Conservation (phyloP, 2,797 vertebrate genomes). For the Poecilia wingei region DNA sequence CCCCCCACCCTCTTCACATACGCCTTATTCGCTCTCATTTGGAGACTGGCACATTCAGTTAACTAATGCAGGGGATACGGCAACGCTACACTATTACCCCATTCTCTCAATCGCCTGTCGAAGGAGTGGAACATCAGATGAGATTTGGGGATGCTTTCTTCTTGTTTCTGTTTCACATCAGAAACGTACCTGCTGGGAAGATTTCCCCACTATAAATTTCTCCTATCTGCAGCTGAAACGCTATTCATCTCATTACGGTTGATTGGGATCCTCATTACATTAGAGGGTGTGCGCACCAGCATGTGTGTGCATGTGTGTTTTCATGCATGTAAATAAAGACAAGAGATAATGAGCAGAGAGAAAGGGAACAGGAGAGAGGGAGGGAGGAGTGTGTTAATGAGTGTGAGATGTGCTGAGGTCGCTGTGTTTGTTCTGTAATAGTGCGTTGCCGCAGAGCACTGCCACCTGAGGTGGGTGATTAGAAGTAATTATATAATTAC, state of each 20-base stretch:
- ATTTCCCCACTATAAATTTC: constrained; percentile 58
- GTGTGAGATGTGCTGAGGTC: constrained; percentile 78
- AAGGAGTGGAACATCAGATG: constrained; percentile 64
- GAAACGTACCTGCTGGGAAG: constrained; percentile 70
- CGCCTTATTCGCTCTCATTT: constrained; percentile 64
- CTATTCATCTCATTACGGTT: constrained; percentile 73
- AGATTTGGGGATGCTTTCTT: constrained; percentile 71
- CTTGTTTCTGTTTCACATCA: constrained; percentile 66
- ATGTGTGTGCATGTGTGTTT: constrained; percentile 66
- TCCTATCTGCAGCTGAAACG: constrained; percentile 57
- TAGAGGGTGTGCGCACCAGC: constrained; percentile 41
- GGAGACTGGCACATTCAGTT: constrained; percentile 73
- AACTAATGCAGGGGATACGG: constrained; percentile 68
- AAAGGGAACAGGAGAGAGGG: constrained; percentile 54
- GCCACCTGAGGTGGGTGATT: constrained; percentile 87
- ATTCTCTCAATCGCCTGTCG: constrained; percentile 66
- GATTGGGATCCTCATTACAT: constrained; percentile 74
- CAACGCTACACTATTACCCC: constrained; percentile 61
- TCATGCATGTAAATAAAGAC: constrained; percentile 79
- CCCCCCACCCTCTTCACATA: constrained; percentile 12
- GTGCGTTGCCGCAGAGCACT: constrained; percentile 75
- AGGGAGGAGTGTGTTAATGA: constrained; percentile 78
- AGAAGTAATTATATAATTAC: constrained; percentile 88
- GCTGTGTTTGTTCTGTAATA: constrained; percentile 83
- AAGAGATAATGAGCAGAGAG: constrained; percentile 74